These are phyloP conservation scores for Erpetoichthys calabaricus DNA, from an alignment of 2,797 vertebrate species.

Conservation along the genomic window DNA sequence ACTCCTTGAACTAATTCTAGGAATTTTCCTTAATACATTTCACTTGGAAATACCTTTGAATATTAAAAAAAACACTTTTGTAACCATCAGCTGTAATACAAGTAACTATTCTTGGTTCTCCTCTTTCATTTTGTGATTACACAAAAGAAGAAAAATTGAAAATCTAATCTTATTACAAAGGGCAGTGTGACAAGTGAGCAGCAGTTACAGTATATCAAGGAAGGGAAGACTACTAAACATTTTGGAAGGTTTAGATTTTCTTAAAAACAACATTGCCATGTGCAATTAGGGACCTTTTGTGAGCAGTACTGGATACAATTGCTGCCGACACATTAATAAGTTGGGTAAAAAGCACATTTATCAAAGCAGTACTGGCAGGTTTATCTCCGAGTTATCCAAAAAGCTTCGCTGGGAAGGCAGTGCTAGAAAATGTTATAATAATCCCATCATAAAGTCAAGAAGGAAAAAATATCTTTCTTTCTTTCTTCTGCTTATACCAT, in stretches of 20 bases:
- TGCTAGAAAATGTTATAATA: too few relatives aligned
- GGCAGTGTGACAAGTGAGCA: neutral
- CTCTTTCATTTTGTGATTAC: neutral
- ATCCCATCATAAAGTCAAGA: too few relatives aligned
- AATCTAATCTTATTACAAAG: neutral
- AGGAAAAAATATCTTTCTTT: too few relatives aligned
- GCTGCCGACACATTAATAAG: conserved; percentile 5
- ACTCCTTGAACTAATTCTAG: too few relatives aligned
- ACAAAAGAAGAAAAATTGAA: conserved; percentile 2
- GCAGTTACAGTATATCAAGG: neutral
- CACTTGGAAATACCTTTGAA: too few relatives aligned
- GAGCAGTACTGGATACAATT: neutral
- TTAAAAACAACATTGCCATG: neutral
- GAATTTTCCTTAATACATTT: too few relatives aligned
- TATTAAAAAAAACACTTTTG: too few relatives aligned
- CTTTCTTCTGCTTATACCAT: too few relatives aligned
- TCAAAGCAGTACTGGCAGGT: conserved; percentile 5
- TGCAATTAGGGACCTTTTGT: neutral
- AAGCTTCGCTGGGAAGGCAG: too few relatives aligned
- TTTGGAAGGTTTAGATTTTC: conserved; percentile 4
- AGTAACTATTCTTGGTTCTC: too few relatives aligned
- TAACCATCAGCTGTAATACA: too few relatives aligned
- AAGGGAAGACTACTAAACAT: neutral
- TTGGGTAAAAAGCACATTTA: conserved; percentile 4
- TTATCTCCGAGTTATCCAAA: neutral